Evolutionary conservation across 92 coral and sea anemone species (phyloP).

Genomic region (Micromussa lordhowensis): DNA sequence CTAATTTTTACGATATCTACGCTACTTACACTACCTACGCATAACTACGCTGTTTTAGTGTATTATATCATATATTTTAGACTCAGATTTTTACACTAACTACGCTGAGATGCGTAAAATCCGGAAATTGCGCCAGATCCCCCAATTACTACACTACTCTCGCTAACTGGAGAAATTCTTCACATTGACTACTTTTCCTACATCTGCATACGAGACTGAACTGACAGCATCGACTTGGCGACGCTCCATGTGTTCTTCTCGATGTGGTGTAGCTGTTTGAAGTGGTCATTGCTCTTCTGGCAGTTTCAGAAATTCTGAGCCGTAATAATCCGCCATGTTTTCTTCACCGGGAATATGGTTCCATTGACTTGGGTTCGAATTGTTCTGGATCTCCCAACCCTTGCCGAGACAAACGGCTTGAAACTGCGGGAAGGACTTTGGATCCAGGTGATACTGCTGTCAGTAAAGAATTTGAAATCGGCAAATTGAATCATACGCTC

Average conservation of each 20-base stretch:
- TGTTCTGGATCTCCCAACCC: conserved; percentile 61
- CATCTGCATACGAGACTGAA: no score
- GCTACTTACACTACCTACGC: no score
- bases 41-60: no score
- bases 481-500: conserved; percentile 34
- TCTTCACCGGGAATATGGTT: conserved; percentile 59
- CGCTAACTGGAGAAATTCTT: conserved; percentile 47
- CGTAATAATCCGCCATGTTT: conserved; percentile 63
- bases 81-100: no score
- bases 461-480: conserved; percentile 19
- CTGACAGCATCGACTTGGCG: background rate
- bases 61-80: no score
- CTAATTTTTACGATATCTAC: no score
- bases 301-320: conserved; percentile 62
- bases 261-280: conserved; percentile 15
- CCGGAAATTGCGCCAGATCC: no score
- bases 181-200: background rate
- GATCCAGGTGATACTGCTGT: conserved; percentile 65
- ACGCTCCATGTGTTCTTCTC: conserved; percentile 50
- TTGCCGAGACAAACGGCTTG: conserved; percentile 57
- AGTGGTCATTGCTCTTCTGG: conserved; percentile 61
- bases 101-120: no score
- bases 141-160: no score
- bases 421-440: conserved; percentile 43
- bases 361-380: conserved; percentile 55